Evolutionary conservation across 2,797 vertebrate genomes (phyloP).

Genomic region (Ispidina lecontei): DNA sequence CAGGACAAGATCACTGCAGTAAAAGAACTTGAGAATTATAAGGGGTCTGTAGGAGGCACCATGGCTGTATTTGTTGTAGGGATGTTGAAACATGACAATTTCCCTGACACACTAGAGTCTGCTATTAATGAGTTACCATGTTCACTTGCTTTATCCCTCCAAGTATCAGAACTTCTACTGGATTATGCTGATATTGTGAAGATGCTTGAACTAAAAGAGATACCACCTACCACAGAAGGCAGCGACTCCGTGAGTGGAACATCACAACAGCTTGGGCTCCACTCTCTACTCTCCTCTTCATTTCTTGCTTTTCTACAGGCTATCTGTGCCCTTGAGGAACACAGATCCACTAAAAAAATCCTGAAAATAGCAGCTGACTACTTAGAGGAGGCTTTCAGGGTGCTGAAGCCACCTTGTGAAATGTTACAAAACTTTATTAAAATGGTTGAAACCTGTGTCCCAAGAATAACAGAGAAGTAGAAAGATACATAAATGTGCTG

Average conservation of each 20-base stretch:
- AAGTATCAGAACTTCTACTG: slow-evolving; percentile 54
- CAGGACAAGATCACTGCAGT: background rate
- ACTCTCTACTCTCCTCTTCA: background rate
- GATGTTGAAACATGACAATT: slow-evolving; percentile 24
- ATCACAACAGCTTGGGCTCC: background rate
- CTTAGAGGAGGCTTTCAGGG: slow-evolving; percentile 44
- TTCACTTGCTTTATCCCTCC: slow-evolving; percentile 55
- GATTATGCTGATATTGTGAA: slow-evolving; percentile 35
- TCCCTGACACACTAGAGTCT: slow-evolving; percentile 30
- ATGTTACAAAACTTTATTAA: slow-evolving; percentile 33
- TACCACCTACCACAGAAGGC: background rate
- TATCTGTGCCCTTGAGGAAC: background rate
- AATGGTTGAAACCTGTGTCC: background rate
- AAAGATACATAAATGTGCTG: background rate
- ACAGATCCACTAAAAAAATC: background rate
- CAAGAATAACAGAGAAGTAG: background rate
- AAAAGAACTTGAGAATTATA: slow-evolving; percentile 19
- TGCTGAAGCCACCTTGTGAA: slow-evolving; percentile 35
- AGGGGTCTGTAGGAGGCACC: background rate
- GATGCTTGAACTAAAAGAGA: background rate
- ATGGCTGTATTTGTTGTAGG: background rate
- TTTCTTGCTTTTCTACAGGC: background rate
- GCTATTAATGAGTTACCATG: slow-evolving; percentile 26
- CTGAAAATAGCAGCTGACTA: slow-evolving; percentile 11
- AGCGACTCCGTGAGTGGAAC: background rate